Evolutionary conservation across 2,888 invertebrate species (phyloP), one percentile per base, ranked within the genome.

Genomic region (Brachypalpus laphriformis): DNA sequence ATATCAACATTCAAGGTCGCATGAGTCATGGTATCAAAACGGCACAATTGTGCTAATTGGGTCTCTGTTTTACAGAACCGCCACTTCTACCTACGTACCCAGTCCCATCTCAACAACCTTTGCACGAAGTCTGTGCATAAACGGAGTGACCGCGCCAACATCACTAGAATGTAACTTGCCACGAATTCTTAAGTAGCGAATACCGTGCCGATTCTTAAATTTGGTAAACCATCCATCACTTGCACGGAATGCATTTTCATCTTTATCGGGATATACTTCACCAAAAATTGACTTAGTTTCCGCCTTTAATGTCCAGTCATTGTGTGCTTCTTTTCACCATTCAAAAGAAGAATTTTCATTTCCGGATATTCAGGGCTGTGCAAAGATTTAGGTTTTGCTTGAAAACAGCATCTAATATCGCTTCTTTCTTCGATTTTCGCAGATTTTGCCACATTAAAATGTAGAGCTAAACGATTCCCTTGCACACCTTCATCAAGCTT

Each of bases 401-500:
- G 37, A 9, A 57, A 57, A 37, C 37, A 57, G 57, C 34, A 40
- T 37, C 14, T 14, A 51, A 51, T 28, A 56, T 56, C 34, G 56
- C 56, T 51, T 28, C 14, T 51, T 16, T 51, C 51, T 51, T 51
- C 25, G 51, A 51, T 51, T 66, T 49, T 66, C 34, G 65, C 47
- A 49, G 14, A 31, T 31, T 31, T 31, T 31, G 31, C 1, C 8
- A 8, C 8, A 31, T 31, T 31, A 6, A 31, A 31, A 31, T 31
- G 4, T 31, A 31, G 7, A 31, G 7, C 31, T 25, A 25, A 25
- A 25, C 25, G 25, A 25, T 25, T 25, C 25, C n/a, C 25, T 20
- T 47, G 22, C 9, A 25, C 65, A 28, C 34, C 49, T 54, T 68
- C 54, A 68, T 54, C 42, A 68, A 68, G 37, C 42, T 42, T 54